These are phyloP conservation scores for Torymus tubicola DNA, from an alignment of 2,888 invertebrate species.

Conservation along the genomic window DNA sequence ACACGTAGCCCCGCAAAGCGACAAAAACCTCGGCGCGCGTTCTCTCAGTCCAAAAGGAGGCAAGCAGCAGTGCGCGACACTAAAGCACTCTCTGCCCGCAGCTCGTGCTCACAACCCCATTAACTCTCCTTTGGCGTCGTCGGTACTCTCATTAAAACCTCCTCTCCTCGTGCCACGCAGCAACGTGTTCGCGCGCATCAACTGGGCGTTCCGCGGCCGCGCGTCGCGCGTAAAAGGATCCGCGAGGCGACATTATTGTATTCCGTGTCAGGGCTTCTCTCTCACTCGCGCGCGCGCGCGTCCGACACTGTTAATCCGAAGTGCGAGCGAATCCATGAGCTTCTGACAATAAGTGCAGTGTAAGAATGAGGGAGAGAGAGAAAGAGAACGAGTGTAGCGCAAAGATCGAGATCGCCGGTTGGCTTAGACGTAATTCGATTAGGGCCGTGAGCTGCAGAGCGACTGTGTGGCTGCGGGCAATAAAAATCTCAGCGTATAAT, in stretches of 20 bases:
- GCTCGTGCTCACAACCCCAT: background rate
- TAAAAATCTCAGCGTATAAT: constrained; percentile 1
- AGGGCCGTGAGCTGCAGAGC: background rate
- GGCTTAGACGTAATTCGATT: background rate
- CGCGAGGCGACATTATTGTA: constrained; percentile 30
- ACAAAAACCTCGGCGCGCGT: too few relatives aligned
- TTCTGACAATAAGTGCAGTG: too few relatives aligned
- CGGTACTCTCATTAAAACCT: constrained; percentile 8
- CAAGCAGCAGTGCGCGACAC: too few relatives aligned
- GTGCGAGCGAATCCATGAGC: too few relatives aligned
- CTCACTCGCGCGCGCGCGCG: background rate
- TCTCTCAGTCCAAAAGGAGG: too few relatives aligned
- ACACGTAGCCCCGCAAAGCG: too few relatives aligned
- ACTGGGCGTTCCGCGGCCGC: background rate
- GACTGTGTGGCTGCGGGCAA: background rate
- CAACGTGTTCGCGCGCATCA: background rate
- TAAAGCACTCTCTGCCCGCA: too few relatives aligned
- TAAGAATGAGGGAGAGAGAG: too few relatives aligned
- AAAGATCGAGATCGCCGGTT: background rate
- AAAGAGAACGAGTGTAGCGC: background rate
- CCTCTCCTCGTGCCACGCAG: background rate
- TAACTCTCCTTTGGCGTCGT: background rate
- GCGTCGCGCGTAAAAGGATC: constrained; percentile 18
- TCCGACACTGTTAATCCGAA: background rate
- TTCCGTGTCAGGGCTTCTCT: constrained; percentile 16